Evolutionary conservation across 2,888 invertebrate species (phyloP).

Genomic region (Pantelozetes paolii): DNA sequence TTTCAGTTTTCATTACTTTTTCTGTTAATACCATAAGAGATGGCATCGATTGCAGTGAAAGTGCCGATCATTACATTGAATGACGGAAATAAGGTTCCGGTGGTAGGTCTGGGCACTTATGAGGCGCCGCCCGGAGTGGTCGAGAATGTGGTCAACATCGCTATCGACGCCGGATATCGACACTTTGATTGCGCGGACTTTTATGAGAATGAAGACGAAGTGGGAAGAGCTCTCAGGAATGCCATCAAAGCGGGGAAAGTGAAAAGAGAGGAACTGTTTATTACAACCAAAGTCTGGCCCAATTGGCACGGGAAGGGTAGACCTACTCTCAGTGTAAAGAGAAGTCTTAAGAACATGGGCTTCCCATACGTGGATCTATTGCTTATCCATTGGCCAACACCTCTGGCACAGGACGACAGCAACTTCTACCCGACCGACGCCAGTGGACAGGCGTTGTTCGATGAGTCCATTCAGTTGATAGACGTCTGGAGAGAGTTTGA

Average conservation of each 20-base stretch:
- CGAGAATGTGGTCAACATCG: conserved; percentile 44
- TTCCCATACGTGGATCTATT: conserved; percentile 77
- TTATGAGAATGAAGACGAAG: conserved; percentile 52
- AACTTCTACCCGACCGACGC: conserved; percentile 54
- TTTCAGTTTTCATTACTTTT: neutral
- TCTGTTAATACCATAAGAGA: neutral
- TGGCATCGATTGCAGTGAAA: conserved; percentile 16
- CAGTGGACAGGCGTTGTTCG: conserved; percentile 61
- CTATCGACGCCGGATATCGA: conserved; percentile 52
- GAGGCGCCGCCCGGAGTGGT: conserved; percentile 56
- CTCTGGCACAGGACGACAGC: conserved; percentile 34
- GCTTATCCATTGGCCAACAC: conserved; percentile 79
- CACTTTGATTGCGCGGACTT: conserved; percentile 52
- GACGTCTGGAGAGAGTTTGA: conserved; percentile 40
- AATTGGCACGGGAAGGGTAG: conserved; percentile 40
- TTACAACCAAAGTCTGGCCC: conserved; percentile 51
- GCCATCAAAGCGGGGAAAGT: conserved; percentile 50
- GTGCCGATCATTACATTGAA: conserved; percentile 41
- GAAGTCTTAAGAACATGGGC: conserved; percentile 68
- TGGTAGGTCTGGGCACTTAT: conserved; percentile 50
- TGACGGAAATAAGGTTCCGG: conserved; percentile 48
- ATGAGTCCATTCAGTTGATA: conserved; percentile 48
- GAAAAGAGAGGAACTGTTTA: conserved; percentile 52
- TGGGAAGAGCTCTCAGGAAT: conserved; percentile 52
- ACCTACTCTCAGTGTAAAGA: conserved; percentile 50